Conservation (phyloP, 2,113 vertebrate genomes). For the Onychostruthus taczanowskii region DNA sequence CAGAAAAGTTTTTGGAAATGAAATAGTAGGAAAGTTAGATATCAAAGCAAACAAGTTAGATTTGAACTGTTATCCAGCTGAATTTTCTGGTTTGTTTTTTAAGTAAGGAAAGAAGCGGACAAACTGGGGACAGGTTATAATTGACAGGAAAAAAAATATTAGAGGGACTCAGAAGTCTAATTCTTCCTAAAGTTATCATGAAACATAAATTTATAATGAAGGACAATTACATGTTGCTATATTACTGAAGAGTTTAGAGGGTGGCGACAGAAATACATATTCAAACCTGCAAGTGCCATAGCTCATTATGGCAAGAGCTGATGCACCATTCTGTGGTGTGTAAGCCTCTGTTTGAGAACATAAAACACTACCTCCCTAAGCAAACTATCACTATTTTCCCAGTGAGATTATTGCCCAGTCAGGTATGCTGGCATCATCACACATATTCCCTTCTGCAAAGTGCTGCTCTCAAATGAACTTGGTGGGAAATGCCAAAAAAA, state of each 20-base stretch:
- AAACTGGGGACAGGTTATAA: neutral
- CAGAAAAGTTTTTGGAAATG: neutral
- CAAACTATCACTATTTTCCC: neutral
- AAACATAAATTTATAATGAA: neutral
- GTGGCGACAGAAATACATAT: neutral
- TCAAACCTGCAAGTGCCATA: neutral
- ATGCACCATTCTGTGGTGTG: neutral
- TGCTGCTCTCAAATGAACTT: neutral
- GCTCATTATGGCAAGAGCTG: neutral
- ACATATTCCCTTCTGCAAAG: neutral
- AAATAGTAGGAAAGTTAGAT: neutral
- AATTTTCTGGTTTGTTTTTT: neutral
- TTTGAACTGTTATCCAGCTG: neutral
- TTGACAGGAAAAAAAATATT: neutral
- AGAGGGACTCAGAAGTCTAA: neutral
- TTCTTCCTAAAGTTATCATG: neutral
- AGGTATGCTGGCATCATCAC: neutral
- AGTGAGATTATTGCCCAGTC: neutral
- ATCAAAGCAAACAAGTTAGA: neutral
- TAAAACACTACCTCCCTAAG: neutral
- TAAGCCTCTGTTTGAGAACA: neutral
- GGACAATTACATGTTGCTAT: neutral
- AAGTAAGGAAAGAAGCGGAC: neutral
- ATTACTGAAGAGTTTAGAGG: accelerated
- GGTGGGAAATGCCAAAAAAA: neutral